A percentile compares a stretch with the other conserved stretches of the same genome.
phyloP scores from a whole-genome alignment of 2,888 invertebrate species.

The Unio pictorum region DNA sequence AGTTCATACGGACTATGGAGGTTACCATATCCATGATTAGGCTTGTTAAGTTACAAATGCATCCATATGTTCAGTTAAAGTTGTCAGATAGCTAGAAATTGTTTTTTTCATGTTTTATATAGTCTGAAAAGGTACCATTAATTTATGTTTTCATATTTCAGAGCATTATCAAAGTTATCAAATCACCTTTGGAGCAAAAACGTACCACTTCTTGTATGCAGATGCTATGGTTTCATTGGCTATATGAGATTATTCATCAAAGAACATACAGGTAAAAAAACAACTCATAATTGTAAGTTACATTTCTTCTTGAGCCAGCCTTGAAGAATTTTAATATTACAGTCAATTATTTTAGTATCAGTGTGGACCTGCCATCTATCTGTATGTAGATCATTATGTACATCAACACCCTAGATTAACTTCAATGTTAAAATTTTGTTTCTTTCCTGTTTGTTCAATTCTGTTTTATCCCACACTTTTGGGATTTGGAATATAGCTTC shows the following conservation, averaged over 20 bases:
- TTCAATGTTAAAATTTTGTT: no score
- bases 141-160: constrained; percentile 62
- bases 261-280: constrained; percentile 71
- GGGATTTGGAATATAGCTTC: no score
- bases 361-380: background rate
- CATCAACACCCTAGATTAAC: no score
- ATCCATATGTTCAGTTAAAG: no score
- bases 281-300: background rate
- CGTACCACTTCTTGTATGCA: constrained; percentile 88
- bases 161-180: constrained; percentile 82
- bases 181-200: constrained; percentile 87
- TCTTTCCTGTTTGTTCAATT: no score
- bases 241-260: constrained; percentile 86
- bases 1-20: no score
- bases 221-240: constrained; percentile 93
- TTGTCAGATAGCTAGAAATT: no score
- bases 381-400: background rate
- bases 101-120: no score
- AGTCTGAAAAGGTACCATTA: no score
- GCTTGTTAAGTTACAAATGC: no score
- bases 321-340: background rate
- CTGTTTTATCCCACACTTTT: no score
- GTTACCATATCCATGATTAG: no score
- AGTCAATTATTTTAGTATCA: background rate
- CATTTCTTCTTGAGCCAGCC: background rate